These are phyloP conservation scores for Regulus satrapa DNA, from an alignment of 2,113 vertebrate species.

Conservation along the genomic window DNA sequence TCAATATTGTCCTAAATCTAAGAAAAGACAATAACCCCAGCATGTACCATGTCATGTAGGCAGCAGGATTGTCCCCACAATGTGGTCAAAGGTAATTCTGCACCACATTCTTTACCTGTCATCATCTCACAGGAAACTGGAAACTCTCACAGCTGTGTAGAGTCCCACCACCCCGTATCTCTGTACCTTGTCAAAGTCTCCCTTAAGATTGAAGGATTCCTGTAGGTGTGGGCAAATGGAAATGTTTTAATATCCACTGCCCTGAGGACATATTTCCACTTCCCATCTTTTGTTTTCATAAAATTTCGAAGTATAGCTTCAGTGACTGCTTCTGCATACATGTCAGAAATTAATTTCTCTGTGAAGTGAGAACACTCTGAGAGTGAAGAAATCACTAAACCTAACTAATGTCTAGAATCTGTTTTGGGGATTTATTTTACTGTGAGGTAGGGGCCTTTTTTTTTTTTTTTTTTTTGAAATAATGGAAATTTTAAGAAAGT, in stretches of 20 bases:
- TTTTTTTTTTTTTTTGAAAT: not conserved
- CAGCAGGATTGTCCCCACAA: not conserved
- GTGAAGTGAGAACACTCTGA: too few relatives aligned
- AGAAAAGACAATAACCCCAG: not conserved
- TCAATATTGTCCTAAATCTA: not conserved
- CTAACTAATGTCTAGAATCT: not conserved
- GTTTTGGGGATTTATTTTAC: not conserved
- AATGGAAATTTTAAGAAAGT: not conserved
- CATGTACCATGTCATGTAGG: too few relatives aligned
- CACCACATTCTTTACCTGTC: not conserved
- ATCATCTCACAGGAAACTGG: not conserved
- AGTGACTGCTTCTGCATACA: not conserved
- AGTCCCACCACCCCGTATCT: too few relatives aligned
- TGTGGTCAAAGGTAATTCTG: not conserved
- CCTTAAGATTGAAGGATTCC: not conserved
- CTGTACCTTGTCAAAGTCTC: not conserved
- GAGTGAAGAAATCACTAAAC: not conserved
- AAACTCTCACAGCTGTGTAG: not conserved
- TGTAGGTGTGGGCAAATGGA: not conserved
- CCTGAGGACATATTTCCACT: not conserved
- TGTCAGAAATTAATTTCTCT: not conserved
- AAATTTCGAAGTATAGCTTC: not conserved
- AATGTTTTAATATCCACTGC: not conserved
- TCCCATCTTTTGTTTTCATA: not conserved
- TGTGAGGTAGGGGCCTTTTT: not conserved